Conservation (phyloP, 2,888 invertebrate genomes). For the Eretmocerus hayati region DNA sequence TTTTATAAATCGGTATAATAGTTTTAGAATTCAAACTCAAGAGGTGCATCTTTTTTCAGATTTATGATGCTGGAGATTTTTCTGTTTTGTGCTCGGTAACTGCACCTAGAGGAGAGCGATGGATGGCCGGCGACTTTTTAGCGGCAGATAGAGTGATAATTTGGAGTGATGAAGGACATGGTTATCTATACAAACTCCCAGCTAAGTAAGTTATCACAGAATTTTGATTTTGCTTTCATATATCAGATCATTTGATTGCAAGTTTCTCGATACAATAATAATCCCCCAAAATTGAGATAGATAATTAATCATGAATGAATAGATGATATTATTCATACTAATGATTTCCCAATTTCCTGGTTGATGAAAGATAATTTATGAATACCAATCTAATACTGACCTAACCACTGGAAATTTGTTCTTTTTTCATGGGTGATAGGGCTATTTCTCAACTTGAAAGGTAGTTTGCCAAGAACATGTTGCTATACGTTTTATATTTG, state of each 20-base stretch:
- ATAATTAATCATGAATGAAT: no score
- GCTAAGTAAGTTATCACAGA: slow-evolving; percentile 68
- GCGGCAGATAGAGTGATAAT: slow-evolving; percentile 86
- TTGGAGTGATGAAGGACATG: slow-evolving; percentile 94
- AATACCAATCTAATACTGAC: no score
- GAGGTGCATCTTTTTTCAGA: slow-evolving; percentile 46
- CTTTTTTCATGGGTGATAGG: slow-evolving; percentile 40
- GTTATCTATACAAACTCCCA: slow-evolving; percentile 91
- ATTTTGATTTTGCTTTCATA: neutral
- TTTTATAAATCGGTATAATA: neutral
- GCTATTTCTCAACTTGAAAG: slow-evolving; percentile 39
- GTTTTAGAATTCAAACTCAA: neutral
- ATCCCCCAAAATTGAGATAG: no score
- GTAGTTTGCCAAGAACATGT: slow-evolving; percentile 29
- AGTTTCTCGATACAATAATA: no score
- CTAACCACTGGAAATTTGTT: no score
- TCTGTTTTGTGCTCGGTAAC: slow-evolving; percentile 88
- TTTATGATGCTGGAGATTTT: slow-evolving; percentile 84
- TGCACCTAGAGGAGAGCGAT: slow-evolving; percentile 82
- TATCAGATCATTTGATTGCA: no score
- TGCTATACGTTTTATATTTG: no score
- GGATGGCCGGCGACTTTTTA: slow-evolving; percentile 94
- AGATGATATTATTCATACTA: no score
- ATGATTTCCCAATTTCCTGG: no score
- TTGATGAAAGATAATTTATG: no score